Conservation (phyloP, 2,888 invertebrate species). For the Anaspis maculata region DNA sequence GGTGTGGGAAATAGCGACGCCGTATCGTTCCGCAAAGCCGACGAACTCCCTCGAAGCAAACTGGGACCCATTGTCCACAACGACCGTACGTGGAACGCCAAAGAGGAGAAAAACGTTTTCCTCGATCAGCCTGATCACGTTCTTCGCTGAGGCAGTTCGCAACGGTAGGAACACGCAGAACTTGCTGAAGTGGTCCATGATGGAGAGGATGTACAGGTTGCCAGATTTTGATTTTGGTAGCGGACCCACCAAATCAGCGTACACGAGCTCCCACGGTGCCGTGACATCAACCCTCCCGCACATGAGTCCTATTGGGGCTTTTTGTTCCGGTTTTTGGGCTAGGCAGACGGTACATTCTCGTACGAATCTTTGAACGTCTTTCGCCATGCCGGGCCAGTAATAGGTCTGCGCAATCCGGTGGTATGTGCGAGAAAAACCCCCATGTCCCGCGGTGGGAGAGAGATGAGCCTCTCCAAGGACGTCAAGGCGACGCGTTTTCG, state of each 20-base stretch:
- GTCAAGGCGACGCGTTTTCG: not conserved
- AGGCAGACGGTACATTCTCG: not conserved
- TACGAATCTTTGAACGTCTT: not conserved
- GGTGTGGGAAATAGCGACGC: not conserved
- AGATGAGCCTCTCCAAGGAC: not conserved
- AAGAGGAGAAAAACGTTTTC: slow-evolving; percentile 6
- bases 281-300: no score
- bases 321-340: not conserved
- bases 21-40: slow-evolving; percentile 8
- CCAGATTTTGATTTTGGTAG: slow-evolving; percentile 5
- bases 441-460: not conserved
- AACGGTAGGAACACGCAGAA: slow-evolving; percentile 6
- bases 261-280: not conserved
- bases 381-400: not conserved
- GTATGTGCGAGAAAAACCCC: not conserved
- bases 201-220: slow-evolving; percentile 4
- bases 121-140: slow-evolving; percentile 6
- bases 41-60: slow-evolving; percentile 9
- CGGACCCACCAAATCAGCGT: slow-evolving; percentile 4
- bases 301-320: slow-evolving; percentile 1
- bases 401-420: not conserved
- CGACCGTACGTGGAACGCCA: slow-evolving; percentile 16
- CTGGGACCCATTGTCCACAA: slow-evolving; percentile 18
- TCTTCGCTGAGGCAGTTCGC: not conserved
- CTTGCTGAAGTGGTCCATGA: slow-evolving; percentile 7